Base-by-base conservation (phyloP, 2,888 invertebrate genomes). In the Parasteatoda lunata region DNA sequence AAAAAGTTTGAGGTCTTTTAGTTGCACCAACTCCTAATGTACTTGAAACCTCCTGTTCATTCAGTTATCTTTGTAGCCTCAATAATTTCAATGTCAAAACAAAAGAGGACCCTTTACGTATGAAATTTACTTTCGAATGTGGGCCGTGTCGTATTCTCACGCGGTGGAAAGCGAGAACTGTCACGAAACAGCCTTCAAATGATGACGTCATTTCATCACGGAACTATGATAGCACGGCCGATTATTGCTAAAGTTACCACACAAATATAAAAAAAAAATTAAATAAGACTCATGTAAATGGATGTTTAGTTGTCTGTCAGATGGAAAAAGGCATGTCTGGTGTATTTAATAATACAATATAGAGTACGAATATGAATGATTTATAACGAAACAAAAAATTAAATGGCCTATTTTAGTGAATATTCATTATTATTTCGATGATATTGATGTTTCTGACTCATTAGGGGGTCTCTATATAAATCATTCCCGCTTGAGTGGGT, bases 111-210 rank as follows among this genome's bases (percentile, higher is more conserved):
- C 15, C 59, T 75, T 48, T 47, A 15, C 54, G 54, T 68, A 47
- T 59, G 66, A 15, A 72, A 73, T 78, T 84, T 68, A 71, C 68
- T 84, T 77, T 84, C 73, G 72, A 78, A 84, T 84, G 54, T 76
- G 54, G 84, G 78, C 59, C 84, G 83, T 65, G n/a, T 30, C 70
- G 49, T 59, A 71, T 84, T 84, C 84, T 84, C 84, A 79, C 75
- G 84, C 64, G 66, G 11, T 47, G 66, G 6, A 84, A 84, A 78
- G 72, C 77, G 77, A 77, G 77, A 64, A 65, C 52, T 69, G 75
- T 68, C 84, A 84, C 84, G 84, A 79, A 72, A 84, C 68, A 72
- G 68, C 79, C 84, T 79, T 73, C 68, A 15, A 13, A 65, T 54
- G n/a, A 8, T 73, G 79, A 79, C 79, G 75, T 84, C 78, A 69